phyloP scores from a whole-genome alignment of 1,140 invertebrate species.

The Carcinoscorpius rotundicauda region DNA sequence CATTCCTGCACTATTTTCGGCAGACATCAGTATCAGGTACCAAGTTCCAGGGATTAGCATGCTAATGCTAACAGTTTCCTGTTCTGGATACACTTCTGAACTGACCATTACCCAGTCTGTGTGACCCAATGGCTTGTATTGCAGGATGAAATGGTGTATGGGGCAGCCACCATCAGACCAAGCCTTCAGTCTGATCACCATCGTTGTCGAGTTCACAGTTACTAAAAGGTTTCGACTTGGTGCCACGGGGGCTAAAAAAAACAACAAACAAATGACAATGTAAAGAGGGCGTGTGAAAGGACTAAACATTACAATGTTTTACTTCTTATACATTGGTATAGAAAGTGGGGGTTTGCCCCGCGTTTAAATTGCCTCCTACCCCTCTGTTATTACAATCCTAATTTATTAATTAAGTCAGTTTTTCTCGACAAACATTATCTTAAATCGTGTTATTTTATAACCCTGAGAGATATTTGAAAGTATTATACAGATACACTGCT shows the following conservation, averaged over 20 bases:
- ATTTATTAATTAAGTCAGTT: too few species aligned
- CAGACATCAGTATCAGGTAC: slow-evolving; percentile 73
- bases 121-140: slow-evolving; percentile 24
- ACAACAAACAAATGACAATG: background rate
- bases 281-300: too few species aligned
- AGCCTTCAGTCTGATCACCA: slow-evolving; percentile 36
- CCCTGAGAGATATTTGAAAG: too few species aligned
- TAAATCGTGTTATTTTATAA: too few species aligned
- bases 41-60: slow-evolving; percentile 84
- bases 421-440: too few species aligned
- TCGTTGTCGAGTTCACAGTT: slow-evolving; percentile 33
- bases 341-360: too few species aligned
- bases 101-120: slow-evolving; percentile 27
- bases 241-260: slow-evolving; percentile 26
- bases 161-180: slow-evolving; percentile 51
- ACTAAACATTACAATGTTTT: too few species aligned
- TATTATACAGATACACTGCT: too few species aligned
- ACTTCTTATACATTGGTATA: too few species aligned
- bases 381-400: too few species aligned
- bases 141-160: slow-evolving; percentile 30
- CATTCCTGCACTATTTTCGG: slow-evolving; percentile 82
- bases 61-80: slow-evolving; percentile 50
- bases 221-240: slow-evolving; percentile 25
- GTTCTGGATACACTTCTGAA: slow-evolving; percentile 13
- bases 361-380: too few species aligned